These are phyloP conservation scores for Silurus glanis DNA, from an alignment of 2,113 vertebrate genomes.

Conservation along the genomic window DNA sequence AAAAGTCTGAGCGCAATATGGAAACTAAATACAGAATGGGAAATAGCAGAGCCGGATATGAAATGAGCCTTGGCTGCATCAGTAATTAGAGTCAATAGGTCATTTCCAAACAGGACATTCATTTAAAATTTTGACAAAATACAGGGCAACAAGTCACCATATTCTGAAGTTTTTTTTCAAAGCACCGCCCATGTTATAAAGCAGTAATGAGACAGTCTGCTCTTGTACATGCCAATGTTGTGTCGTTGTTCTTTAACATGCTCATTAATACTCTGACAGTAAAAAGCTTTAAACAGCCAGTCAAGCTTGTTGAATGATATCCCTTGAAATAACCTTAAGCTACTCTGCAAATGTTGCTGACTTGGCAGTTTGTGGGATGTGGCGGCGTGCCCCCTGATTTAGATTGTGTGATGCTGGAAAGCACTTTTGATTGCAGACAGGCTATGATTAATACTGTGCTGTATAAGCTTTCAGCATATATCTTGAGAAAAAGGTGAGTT, in stretches of 20 bases:
- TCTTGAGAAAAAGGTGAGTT: constrained; percentile 5
- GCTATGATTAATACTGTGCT: constrained; percentile 47
- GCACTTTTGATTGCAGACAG: constrained; percentile 29
- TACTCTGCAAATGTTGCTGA: constrained; percentile 32
- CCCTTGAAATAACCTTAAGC: constrained; percentile 26
- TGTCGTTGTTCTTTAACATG: constrained; percentile 21
- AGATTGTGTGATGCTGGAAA: constrained; percentile 32
- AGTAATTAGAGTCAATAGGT: neutral
- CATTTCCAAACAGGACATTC: neutral
- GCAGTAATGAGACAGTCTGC: constrained; percentile 27
- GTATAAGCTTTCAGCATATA: constrained; percentile 21
- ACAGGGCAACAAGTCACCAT: neutral
- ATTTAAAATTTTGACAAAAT: neutral
- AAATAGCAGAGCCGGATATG: neutral
- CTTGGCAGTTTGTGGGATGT: constrained; percentile 11
- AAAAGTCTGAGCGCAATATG: neutral
- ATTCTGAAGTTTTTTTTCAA: neutral
- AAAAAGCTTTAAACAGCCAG: constrained; percentile 34
- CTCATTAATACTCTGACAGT: constrained; percentile 35
- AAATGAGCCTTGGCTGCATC: neutral
- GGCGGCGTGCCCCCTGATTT: constrained; percentile 28
- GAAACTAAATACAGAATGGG: neutral
- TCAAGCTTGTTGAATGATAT: constrained; percentile 31
- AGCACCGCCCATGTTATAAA: neutral
- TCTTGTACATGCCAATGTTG: constrained; percentile 16